phyloP scores from a whole-genome alignment of 2,113 vertebrate genomes.

The Galeopterus variegatus region DNA sequence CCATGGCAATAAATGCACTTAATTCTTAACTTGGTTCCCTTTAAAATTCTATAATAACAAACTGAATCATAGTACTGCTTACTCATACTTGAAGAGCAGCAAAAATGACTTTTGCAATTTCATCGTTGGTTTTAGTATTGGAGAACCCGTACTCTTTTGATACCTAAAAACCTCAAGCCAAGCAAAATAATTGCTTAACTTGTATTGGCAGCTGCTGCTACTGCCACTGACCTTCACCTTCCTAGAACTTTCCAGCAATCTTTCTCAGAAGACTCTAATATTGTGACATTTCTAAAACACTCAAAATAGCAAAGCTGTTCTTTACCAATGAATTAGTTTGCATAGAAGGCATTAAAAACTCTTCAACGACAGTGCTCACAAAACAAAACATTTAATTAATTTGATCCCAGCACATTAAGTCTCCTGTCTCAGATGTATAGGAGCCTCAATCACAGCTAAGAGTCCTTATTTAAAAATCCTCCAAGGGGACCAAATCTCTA shows the following conservation, averaged over 20 bases:
- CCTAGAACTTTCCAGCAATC: background rate
- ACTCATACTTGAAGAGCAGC: background rate
- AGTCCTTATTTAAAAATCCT: background rate
- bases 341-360: constrained; percentile 55
- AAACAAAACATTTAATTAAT: constrained; percentile 85
- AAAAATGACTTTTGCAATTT: background rate
- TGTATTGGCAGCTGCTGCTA: background rate
- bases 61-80: fast-evolving
- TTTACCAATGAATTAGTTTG: constrained; percentile 73
- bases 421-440: constrained; percentile 29
- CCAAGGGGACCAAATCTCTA: background rate
- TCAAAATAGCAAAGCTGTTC: background rate
- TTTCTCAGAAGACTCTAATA: background rate
- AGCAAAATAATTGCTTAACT: background rate
- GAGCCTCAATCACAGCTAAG: background rate
- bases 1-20: background rate
- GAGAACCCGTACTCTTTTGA: background rate
- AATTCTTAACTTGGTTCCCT: background rate
- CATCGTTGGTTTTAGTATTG: background rate
- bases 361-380: background rate
- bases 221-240: background rate
- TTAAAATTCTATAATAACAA: background rate
- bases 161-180: background rate
- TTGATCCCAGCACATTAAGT: constrained; percentile 75
- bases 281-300: background rate